Evolutionary conservation across 1,140 invertebrate genomes (phyloP).

Genomic region (Formica exsecta): DNA sequence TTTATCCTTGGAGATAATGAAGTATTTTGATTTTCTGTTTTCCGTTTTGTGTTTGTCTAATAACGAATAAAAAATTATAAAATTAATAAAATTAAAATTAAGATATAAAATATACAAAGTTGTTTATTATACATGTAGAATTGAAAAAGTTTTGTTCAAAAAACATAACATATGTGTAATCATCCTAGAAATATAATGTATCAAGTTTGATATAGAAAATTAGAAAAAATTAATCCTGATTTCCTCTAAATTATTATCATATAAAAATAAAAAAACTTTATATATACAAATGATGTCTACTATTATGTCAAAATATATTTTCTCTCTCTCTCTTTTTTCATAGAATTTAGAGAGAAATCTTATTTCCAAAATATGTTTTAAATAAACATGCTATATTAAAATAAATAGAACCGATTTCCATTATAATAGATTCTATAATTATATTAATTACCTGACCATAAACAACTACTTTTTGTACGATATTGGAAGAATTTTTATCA

Average conservation of each 20-base stretch:
- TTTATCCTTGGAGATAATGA: background rate
- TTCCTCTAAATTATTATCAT: background rate
- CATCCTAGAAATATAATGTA: background rate
- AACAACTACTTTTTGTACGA: background rate
- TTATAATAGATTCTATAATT: background rate
- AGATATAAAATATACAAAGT: too few relatives aligned
- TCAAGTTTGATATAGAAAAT: background rate
- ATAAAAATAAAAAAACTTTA: background rate
- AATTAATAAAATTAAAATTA: too few relatives aligned
- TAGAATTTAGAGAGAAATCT: too few relatives aligned
- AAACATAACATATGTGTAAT: background rate
- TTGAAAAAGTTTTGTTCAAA: background rate
- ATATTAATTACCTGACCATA: slow-evolving; percentile 1
- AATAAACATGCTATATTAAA: background rate
- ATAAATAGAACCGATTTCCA: background rate
- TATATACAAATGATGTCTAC: background rate
- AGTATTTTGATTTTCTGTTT: slow-evolving; percentile 12
- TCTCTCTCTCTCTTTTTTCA: too few relatives aligned
- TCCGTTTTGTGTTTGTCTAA: background rate
- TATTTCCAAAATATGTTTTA: slow-evolving; percentile 8
- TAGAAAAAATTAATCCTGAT: background rate
- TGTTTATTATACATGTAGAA: slow-evolving; percentile 2
- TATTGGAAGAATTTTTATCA: background rate
- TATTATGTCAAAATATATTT: background rate
- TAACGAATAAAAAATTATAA: background rate